Evolutionary conservation across 2,113 vertebrate species (phyloP), one percentile per base, ranked within the genome.

Genomic region (Dicaeum eximium): DNA sequence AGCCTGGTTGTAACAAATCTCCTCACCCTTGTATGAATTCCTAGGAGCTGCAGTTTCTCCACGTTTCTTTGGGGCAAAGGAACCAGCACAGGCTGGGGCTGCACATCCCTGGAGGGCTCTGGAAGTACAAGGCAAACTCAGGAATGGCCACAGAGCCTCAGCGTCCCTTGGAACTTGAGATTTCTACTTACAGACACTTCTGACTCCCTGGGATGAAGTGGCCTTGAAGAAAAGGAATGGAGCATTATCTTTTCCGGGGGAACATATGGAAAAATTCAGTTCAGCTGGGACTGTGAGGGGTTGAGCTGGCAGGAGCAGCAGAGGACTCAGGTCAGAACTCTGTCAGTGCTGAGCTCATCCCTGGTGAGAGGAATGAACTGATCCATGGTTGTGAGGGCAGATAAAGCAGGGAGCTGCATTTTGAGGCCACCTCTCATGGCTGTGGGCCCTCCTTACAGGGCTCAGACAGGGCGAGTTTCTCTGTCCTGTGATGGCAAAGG

Each of bases 381-480:
- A 14, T 28, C 42, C 0, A 0, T 33, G 58, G 19, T 10, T 42
- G 6, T 15, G 31, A 65, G 72, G 58, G 54, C 54, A 83, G 40
- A 20, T 13, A n/a, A 86, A 64, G 38, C 18, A 69, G 11, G 19
- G 38, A 81, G 51, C 24, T 42, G n/a, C 45, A 18, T 40, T 87
- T 66, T 65, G 42, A 44, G 51, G 23, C 35, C 40, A 31, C 42
- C 40, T 33, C 1, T 22, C 16, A 2, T 2, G 28, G 53, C 0
- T 27, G 80, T 50, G 42, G 21, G 13, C 11, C 9, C 20, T 57
- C 42, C 15, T 38, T 5, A 3, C 0, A 2, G 25, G 65, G 44
- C 42, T 0, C 0, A 37, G 37, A 17, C 22, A 66, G n/a, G 16
- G 8, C 0, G 1, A 60, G 18, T 38, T 79, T 28, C 66, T 38